Evolutionary conservation across 92 coral and sea anemone species (phyloP).

Genomic region (Porites rus): DNA sequence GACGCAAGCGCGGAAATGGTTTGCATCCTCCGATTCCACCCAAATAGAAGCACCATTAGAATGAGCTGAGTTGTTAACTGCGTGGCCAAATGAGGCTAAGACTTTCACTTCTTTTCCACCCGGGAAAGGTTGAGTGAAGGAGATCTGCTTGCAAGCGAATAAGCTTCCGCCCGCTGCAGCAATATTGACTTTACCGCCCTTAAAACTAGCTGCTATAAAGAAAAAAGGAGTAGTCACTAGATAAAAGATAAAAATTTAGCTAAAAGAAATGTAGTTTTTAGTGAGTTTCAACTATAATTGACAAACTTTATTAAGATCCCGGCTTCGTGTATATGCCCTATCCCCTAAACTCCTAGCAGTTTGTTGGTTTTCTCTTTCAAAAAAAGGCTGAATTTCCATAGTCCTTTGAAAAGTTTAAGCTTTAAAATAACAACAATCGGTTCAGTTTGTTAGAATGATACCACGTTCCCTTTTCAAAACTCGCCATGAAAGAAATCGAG

Average conservation of each 20-base stretch:
- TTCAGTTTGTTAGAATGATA: too few relatives aligned
- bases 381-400: too few relatives aligned
- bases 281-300: neutral
- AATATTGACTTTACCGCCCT: slow-evolving; percentile 6
- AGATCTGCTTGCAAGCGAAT: slow-evolving; percentile 11
- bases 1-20: neutral
- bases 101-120: slow-evolving; percentile 1
- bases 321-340: too few relatives aligned
- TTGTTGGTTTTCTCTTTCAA: too few relatives aligned
- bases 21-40: slow-evolving; percentile 4
- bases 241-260: too few relatives aligned
- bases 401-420: too few relatives aligned
- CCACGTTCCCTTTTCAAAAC: too few relatives aligned
- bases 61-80: neutral
- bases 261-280: too few relatives aligned
- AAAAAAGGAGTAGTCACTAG: neutral
- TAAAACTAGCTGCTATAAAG: neutral
- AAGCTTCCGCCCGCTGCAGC: neutral
- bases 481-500: too few relatives aligned
- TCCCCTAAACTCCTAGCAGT: too few relatives aligned
- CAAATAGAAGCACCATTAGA: slow-evolving; percentile 10
- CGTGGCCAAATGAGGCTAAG: slow-evolving; percentile 16
- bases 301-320: neutral
- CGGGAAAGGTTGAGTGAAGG: neutral
- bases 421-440: too few relatives aligned